These are phyloP conservation scores for Cryptocephalus primarius DNA, from an alignment of 2,888 invertebrate species.

Conservation along the genomic window DNA sequence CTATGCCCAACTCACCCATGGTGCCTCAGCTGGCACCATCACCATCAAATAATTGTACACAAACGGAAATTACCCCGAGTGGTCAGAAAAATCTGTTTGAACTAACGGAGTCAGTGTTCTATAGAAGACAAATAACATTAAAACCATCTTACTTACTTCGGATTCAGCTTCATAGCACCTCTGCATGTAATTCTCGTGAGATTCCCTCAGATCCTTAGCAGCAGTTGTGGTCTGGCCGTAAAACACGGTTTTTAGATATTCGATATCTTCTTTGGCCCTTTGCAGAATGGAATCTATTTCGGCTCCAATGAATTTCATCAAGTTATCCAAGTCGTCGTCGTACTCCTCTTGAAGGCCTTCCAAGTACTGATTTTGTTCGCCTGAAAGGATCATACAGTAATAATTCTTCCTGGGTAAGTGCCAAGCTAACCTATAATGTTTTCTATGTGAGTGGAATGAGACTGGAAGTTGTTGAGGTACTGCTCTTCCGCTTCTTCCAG, in stretches of 20 bases:
- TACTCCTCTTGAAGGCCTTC: slow-evolving; percentile 35
- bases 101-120: too few species aligned
- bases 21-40: too few species aligned
- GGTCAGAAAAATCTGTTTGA: too few species aligned
- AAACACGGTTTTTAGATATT: slow-evolving; percentile 34
- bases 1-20: too few species aligned
- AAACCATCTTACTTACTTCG: slow-evolving; percentile 29
- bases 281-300: slow-evolving; percentile 41
- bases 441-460: slow-evolving; percentile 60
- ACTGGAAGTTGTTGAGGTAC: slow-evolving; percentile 59
- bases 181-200: slow-evolving; percentile 18
- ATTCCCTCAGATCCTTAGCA: slow-evolving; percentile 9
- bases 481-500: slow-evolving; percentile 62
- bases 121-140: too few species aligned
- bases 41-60: too few species aligned
- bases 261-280: slow-evolving; percentile 34
- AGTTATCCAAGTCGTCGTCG: slow-evolving; percentile 43
- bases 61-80: too few species aligned
- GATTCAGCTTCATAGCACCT: slow-evolving; percentile 41
- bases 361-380: slow-evolving; percentile 42
- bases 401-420: background rate
- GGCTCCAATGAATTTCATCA: slow-evolving; percentile 41
- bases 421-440: slow-evolving; percentile 52
- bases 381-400: slow-evolving; percentile 12
- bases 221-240: slow-evolving; percentile 29